Evolutionary conservation across 2,113 vertebrate genomes (phyloP), one percentile per base, ranked within the genome.

Genomic region (Sialia sialis): DNA sequence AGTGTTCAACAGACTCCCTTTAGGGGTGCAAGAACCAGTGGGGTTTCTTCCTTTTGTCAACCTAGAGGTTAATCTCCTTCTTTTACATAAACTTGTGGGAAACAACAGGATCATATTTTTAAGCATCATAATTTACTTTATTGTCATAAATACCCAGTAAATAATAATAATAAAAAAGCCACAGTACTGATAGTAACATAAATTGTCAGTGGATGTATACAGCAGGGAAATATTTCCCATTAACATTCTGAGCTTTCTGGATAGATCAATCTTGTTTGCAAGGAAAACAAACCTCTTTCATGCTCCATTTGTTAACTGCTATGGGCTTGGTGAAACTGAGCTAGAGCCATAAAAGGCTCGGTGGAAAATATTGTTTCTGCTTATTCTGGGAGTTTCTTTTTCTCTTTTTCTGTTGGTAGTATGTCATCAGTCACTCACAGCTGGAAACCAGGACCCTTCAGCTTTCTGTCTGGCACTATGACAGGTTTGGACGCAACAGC

Each of bases 381-480:
- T 88, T 55, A 58, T 90, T 91, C 29, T 84, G 48, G 70, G 84
- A 41, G 81, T 43, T 84, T 36, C 67, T 44, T 85, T 90, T 90
- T 95, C 56, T 91, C 51, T 46, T 85, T 90, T 55, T 94, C 30
- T 80, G 82, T 89, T 54, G 91, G 26, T 90, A 99, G 99, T 99
- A 99, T 22, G 98, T 99, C 52, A 99, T 99, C 98, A 99, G 99
- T 96, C 99, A 99, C 90, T 99, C 99, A 1, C 99, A 99, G 97
- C 98, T 99, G 96, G 99, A 99, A 97, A 99, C 98, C 2, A 98
- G 99, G 62, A 99, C 98, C 29, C 97, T 99, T 26, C 99, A 99
- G 97, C 97, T 99, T 72, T 99, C 99, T 13, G 98, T 99, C 87
- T 99, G 99, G 99, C 99, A 99, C 95, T 98, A 99, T 75, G 99